Percentiles rank a stretch among this genome's conserved stretches.
Conservation (phyloP, 2,888 invertebrate genomes). For the Phania funesta region DNA sequence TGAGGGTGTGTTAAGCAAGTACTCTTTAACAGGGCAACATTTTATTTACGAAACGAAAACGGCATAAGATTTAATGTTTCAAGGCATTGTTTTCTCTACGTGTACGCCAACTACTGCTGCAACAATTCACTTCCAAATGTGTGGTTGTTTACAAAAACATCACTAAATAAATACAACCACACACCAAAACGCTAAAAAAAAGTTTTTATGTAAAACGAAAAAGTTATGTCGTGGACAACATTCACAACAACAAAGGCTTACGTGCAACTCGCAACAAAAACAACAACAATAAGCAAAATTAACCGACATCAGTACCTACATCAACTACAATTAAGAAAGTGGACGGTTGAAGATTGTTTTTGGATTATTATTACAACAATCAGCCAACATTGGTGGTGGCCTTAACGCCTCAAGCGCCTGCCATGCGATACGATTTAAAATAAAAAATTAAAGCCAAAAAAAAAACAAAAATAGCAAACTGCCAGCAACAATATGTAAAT, state of each 20-base stretch:
- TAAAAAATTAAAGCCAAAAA: too few relatives aligned
- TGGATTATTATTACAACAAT: conserved; percentile 49
- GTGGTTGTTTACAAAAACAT: conserved; percentile 36
- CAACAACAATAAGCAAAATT: conserved; percentile 35
- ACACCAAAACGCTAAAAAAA: conserved; percentile 1
- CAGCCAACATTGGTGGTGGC: conserved; percentile 65
- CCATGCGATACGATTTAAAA: conserved; percentile 54
- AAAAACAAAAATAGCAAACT: conserved; percentile 1
- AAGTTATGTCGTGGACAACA: conserved; percentile 41
- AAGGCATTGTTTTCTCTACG: conserved; percentile 9
- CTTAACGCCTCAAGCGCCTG: conserved; percentile 67
- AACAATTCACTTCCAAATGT: conserved; percentile 41
- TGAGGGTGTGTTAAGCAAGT: too few relatives aligned
- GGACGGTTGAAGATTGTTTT: conserved; percentile 61
- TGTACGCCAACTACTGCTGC: not conserved
- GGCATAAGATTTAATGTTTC: too few relatives aligned
- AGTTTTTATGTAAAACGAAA: conserved; percentile 50
- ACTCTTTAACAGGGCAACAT: too few relatives aligned
- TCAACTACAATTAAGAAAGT: conserved; percentile 67
- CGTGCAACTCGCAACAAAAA: conserved; percentile 36
- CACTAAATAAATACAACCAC: conserved; percentile 17
- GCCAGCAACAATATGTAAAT: conserved; percentile 43
- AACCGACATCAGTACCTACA: conserved; percentile 65
- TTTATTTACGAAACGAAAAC: too few relatives aligned
- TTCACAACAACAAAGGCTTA: conserved; percentile 20